Percentiles rank a stretch among this genome's conserved stretches.
Conservation (phyloP, 2,888 invertebrate genomes). For the Seira musarum region DNA sequence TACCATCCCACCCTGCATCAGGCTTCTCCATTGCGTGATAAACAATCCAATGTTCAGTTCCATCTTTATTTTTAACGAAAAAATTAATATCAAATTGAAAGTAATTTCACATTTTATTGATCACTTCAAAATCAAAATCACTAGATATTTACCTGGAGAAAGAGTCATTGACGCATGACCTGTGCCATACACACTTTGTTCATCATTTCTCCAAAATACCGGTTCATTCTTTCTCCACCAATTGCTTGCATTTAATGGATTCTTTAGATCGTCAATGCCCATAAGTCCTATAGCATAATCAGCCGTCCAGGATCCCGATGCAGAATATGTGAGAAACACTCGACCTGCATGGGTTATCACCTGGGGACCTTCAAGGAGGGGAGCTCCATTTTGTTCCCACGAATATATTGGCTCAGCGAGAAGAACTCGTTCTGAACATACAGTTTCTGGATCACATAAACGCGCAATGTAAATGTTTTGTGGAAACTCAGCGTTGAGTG, state of each 20-base stretch:
- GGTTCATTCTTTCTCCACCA: slow-evolving; percentile 60
- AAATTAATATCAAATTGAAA: not conserved
- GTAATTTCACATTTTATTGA: not conserved
- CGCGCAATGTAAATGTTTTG: slow-evolving; percentile 65
- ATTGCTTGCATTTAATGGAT: slow-evolving; percentile 56
- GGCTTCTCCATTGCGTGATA: slow-evolving; percentile 66
- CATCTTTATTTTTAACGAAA: slow-evolving; percentile 48
- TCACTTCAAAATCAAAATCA: not conserved
- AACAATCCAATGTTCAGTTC: slow-evolving; percentile 60
- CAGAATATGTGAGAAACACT: slow-evolving; percentile 58
- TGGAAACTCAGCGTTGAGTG: slow-evolving; percentile 53
- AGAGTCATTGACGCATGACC: slow-evolving; percentile 64
- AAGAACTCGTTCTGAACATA: slow-evolving; percentile 56
- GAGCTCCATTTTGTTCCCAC: slow-evolving; percentile 60
- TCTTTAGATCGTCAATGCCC: slow-evolving; percentile 56
- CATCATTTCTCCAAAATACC: slow-evolving; percentile 65
- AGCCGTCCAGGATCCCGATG: slow-evolving; percentile 63
- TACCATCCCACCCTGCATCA: slow-evolving; percentile 61
- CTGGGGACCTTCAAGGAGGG: slow-evolving; percentile 52
- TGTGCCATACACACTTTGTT: slow-evolving; percentile 57
- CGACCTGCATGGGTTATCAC: not conserved
- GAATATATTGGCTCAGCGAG: slow-evolving; percentile 42
- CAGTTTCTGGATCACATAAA: slow-evolving; percentile 52
- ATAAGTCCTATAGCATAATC: slow-evolving; percentile 63
- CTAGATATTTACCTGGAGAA: slow-evolving; percentile 53